Base-by-base conservation (phyloP, 1,140 invertebrate genomes). In the Sycobia sp. region DNA sequence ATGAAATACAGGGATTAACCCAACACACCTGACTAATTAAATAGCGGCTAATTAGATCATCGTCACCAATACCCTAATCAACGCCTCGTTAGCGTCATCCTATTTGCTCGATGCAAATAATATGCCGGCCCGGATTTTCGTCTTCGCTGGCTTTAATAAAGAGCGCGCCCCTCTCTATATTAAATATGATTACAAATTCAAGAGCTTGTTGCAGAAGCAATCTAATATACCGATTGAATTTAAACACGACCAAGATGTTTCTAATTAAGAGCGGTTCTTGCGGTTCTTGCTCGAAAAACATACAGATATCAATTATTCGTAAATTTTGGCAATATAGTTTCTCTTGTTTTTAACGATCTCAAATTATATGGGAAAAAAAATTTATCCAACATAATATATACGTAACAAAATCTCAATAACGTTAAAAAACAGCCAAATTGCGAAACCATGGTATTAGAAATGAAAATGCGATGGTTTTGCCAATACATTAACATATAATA, bases 11-110 rank as follows among this genome's bases (percentile, higher is more conserved):
- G 71, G 73, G 76, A 75, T 76, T 78, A 76, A 71, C 71, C 71
- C 70, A 75, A 74, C 71, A 75, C 73, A 78, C 76, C 72, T 76
- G 72, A 74, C 72, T 78, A 78, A 78, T 78, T 76, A 78, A 76
- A 73, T 73, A 74, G 71, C 59, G 63, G 65, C 74, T 76, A 78
- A 78, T 71, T 71, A 72, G 73, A 78, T 78, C 69, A 78, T 71
- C 70, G 72, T 75, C 72, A 76, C 76, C 73, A 77, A 77, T 77
- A 77, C 74, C 72, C 72, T 70, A 76, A 77, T 77, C 74, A 77
- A 75, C 71, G 72, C 65, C 66, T 76, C 72, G 72, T 77, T 77
- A 76, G 71, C 66, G 71, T 75, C 71, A 71, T 70, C 65, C 70
- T 74, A 73, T 75, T 76, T 77, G 67, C 71, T 69, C 59, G 50